Evolutionary conservation across 2,113 vertebrate genomes (phyloP), one percentile per base, ranked within the genome.

Genomic region (Myocastor coypus): DNA sequence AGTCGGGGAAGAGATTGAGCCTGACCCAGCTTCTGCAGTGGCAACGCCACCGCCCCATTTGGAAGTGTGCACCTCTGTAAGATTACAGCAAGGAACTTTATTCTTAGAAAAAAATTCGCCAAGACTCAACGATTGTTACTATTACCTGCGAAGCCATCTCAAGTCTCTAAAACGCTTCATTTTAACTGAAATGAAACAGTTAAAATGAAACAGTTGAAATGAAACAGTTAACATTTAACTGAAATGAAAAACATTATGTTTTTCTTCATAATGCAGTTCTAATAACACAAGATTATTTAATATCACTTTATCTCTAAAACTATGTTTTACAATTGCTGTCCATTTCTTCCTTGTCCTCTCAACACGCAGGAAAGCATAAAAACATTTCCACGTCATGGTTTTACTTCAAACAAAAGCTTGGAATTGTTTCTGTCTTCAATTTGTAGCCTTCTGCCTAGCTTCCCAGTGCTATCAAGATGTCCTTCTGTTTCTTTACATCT

Each of bases 261-360:
- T 94, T 77, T 61, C 8, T 84, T 69, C 19, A 69, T 87, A 85
- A 73, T 75, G 24, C 3, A 81, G 26, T 89, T 73, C 40, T 90
- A 78, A 59, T 83, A 92, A 90, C 63, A 32, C 12, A 55, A 64
- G 55, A 87, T 52, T 81, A 89, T 61, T 87, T 94, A 82, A 69
- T 37, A 83, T 84, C 55, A 80, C 77, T 66, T 94, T 78, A 34
- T 80, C 42, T 92, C 26, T 66, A 83, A 93, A 96, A 95, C 90
- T 81, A 68, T 19, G 19, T 50, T 55, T 75, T 61, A 57, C 3
- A 66, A 30, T 55, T 94, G 34, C 14, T 85, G 88, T 94, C 40
- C 12, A 68, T 26, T 81, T 57, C 63, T 81, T 95, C 7, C 9
- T 9, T 87, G 22, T n/a, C 90, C 26, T 68, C 24, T 7, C 0